Conservation (phyloP, 2,113 vertebrate species). For the Centropus bengalensis region DNA sequence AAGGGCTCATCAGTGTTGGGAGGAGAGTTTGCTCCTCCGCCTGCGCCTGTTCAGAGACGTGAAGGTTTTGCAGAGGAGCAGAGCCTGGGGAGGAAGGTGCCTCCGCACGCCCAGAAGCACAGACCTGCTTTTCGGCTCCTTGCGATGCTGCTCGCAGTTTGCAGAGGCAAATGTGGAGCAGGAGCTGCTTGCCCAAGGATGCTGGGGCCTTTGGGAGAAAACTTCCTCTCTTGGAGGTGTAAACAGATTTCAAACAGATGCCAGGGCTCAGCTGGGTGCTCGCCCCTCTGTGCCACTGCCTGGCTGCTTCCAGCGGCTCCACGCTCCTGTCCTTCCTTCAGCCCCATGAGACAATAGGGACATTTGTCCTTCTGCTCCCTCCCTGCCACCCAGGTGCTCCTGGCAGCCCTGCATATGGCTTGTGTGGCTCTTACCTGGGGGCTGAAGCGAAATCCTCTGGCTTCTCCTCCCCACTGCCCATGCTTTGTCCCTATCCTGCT, state of each 20-base stretch:
- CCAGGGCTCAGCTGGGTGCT: neutral
- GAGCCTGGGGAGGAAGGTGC: neutral
- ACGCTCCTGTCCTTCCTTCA: neutral
- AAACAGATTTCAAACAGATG: neutral
- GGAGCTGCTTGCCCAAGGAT: neutral
- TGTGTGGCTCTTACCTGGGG: too few species aligned
- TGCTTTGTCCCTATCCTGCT: neutral
- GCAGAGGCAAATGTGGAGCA: fast-evolving
- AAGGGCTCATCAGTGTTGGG: neutral
- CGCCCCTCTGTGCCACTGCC: fast-evolving
- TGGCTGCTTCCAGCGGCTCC: neutral
- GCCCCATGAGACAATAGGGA: neutral
- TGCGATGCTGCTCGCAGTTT: neutral
- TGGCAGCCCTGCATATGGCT: fast-evolving
- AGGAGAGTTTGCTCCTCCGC: neutral
- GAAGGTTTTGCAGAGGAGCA: neutral
- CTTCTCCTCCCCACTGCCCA: neutral
- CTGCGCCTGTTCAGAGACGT: neutral
- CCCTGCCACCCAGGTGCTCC: neutral
- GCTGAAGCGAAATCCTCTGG: neutral
- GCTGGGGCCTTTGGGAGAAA: neutral
- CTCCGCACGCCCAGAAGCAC: neutral
- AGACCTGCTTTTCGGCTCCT: neutral
- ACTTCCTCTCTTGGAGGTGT: neutral
- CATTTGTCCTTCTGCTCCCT: neutral